Conservation (phyloP, 2,888 invertebrate genomes). For the Tinea trinotella region DNA sequence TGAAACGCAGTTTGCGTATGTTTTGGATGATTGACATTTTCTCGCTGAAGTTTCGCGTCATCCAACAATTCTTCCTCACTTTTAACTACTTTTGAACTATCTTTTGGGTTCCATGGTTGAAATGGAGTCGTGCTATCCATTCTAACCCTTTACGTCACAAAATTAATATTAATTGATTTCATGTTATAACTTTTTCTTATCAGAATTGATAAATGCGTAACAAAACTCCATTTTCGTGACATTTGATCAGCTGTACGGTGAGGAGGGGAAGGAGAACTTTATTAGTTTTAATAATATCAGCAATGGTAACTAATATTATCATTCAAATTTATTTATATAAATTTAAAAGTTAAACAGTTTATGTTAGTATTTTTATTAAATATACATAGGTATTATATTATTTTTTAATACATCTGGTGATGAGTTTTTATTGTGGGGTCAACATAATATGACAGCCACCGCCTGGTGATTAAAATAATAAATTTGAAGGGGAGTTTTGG, state of each 20-base stretch:
- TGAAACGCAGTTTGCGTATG: conserved; percentile 73
- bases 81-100: conserved; percentile 63
- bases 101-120: conserved; percentile 66
- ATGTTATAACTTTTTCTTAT: conserved; percentile 54
- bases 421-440: no score
- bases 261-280: conserved; percentile 33
- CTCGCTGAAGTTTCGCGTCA: conserved; percentile 72
- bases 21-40: conserved; percentile 73
- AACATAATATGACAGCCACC: no score
- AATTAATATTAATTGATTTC: conserved; percentile 46
- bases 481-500: no score
- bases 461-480: no score
- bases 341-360: no score
- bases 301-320: no score
- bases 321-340: no score
- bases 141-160: conserved; percentile 50
- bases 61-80: conserved; percentile 62
- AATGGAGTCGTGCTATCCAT: conserved; percentile 67
- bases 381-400: no score
- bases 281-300: neutral
- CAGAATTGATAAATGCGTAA: conserved; percentile 61
- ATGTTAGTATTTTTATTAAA: no score
- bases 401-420: no score
- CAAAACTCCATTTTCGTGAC: conserved; percentile 73
- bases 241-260: conserved; percentile 71